Base-by-base conservation (phyloP, 1,140 invertebrate genomes). In the Ostrea denselamellosa region DNA sequence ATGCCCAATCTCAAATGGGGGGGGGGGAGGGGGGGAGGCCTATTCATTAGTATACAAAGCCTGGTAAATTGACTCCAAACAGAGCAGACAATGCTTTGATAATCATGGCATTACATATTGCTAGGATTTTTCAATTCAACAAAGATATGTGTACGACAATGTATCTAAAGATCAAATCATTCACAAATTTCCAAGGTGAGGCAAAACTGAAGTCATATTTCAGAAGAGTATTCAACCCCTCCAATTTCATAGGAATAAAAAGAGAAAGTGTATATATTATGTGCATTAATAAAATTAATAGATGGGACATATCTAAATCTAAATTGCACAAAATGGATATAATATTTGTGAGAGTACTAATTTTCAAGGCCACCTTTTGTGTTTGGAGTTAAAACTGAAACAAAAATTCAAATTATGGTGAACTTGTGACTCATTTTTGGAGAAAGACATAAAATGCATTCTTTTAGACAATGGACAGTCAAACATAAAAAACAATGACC, bases 381-480 rank as follows among this genome's bases (percentile, higher is more conserved):
- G 68, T 77, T 25, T 77, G 8, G 22, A 22, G 65, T 22, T 12
- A 17, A 12, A 17, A 62, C 17, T 19, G 17, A n/a, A 62, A 62
- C 17, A 34, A 77, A 77, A 62, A 12, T 77, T 10, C 17, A n/a
- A 34, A 77, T 77, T 28, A 77, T 77, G 8, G 5, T 34, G 68
- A 17, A 77, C 10, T 77, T 28, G 28, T 77, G 68, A 77, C 68
- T 77, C 68, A 77, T 77, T 25, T 77, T 28, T 34, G 22, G 28
- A 77, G 28, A 77, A 77, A 77, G 68, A 77, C 68, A 77, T 77
- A 25, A 77, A 77, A 22, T 77, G 68, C 68, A 34, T 77, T 77
- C 28, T 77, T 25, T 34, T 34, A 77, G 68, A 77, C 68, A 77
- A 77, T 28, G 68, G 28, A 77, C 68, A 77, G 8, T 77, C 22